Evolutionary conservation across 2,113 vertebrate genomes (phyloP), one percentile per base, ranked within the genome.

Genomic region (Diphyllodes magnificus): DNA sequence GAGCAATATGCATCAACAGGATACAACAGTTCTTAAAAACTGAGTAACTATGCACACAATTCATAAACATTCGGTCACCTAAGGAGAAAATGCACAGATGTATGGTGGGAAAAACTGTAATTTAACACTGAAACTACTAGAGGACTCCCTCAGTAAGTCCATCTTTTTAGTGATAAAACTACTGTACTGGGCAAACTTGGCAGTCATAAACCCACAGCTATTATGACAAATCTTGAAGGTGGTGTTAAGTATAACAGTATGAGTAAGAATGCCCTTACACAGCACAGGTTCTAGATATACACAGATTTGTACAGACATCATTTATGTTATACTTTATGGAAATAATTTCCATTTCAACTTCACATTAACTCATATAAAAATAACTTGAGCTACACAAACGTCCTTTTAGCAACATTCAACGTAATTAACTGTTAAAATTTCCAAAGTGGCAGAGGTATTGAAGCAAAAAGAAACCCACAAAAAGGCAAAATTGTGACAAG

Each of bases 1-100:
- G 98, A 99, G 98, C 98, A 99, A 99, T 99, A 98, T 98, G 98
- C 98, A 98, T 98, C 96, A 98, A 99, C 98, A 98, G 98, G 98
- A 98, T 98, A 99, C 97, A 98, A 98, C 98, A 98, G 98, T 96
- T 98, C 97, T 98, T 98, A 98, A 98, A 98, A 98, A 98, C 98
- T 98, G 98, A 98, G 97, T 98, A 99, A 99, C 98, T 99, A 99
- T 98, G 98, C 98, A 99, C 98, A 99, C 98, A 98, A 93, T 98
- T 98, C 88, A 98, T 97, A 98, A 98, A 99, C 99, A 99, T 98
- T 99, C 98, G 96, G 97, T 98, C 98, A 98, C 97, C 98, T 98
- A 98, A 98, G 98, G 98, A 98, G 98, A 98, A 98, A 98, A 98
- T 98, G 98, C 98, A 99, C 97, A 98, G 97, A 98, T 98, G 98